These are phyloP conservation scores for Protomyctophum bolini DNA, from an alignment of 2,113 vertebrate genomes.

Conservation along the genomic window DNA sequence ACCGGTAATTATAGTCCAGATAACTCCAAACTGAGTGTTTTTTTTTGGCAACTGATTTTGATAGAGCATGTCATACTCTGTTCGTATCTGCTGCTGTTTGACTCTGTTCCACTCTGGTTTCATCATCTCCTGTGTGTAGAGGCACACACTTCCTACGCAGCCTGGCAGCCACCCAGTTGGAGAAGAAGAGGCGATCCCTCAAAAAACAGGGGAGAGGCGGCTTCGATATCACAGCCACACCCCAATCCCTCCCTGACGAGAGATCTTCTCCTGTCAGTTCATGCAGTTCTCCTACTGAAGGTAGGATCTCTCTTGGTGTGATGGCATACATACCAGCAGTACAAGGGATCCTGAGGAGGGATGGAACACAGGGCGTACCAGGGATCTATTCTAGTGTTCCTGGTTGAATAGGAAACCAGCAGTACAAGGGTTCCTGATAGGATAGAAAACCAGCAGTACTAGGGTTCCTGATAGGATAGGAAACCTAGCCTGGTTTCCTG, in stretches of 20 bases:
- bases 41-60: no score
- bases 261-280: not conserved
- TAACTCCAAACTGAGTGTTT: no score
- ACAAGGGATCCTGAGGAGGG: no score
- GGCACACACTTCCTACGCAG: conserved; percentile 85
- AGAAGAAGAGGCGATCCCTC: conserved; percentile 79
- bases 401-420: no score
- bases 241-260: not conserved
- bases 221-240: conserved; percentile 29
- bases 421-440: no score
- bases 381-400: no score
- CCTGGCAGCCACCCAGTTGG: conserved; percentile 81
- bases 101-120: not conserved
- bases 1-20: no score
- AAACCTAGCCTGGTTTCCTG: no score
- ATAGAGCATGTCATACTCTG: not conserved
- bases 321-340: no score
- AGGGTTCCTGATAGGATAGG: no score
- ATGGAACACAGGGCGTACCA: no score
- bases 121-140: conserved; percentile 71
- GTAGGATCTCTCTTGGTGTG: conserved; percentile 21
- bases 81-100: not conserved
- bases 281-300: conserved; percentile 15
- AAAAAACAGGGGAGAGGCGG: conserved; percentile 47
- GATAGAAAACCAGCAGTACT: no score